A percentile compares a stretch with the other conserved stretches of the same genome.
phyloP scores from a whole-genome alignment of 2,888 invertebrate species.

The Cyclophora punctaria region DNA sequence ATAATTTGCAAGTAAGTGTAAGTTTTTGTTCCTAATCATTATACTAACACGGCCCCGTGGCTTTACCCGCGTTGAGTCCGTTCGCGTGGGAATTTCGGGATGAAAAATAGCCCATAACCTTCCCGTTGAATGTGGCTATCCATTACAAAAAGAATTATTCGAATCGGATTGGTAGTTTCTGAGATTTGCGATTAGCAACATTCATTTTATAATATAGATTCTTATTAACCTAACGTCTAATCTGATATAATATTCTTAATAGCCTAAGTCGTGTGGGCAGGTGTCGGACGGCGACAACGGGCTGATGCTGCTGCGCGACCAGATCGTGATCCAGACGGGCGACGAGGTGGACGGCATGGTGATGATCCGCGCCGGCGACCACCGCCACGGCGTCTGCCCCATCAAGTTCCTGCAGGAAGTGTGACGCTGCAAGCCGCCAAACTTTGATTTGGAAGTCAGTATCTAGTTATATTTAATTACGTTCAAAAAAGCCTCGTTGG shows the following conservation, averaged over 20 bases:
- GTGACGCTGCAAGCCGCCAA: slow-evolving; percentile 80
- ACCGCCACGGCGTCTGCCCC: slow-evolving; percentile 95
- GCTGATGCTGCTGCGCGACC: slow-evolving; percentile 88
- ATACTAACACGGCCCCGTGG: too few species aligned
- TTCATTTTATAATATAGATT: too few species aligned
- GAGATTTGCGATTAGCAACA: too few species aligned
- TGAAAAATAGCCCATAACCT: too few species aligned
- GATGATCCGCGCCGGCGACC: slow-evolving; percentile 93
- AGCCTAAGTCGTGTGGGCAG: slow-evolving; percentile 51
- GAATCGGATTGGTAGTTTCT: too few species aligned
- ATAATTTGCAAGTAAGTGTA: slow-evolving; percentile 59
- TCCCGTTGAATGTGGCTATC: too few species aligned
- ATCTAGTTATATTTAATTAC: background rate
- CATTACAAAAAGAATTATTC: too few species aligned
- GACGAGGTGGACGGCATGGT: slow-evolving; percentile 96
- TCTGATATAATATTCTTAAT: too few species aligned
- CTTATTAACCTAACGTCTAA: too few species aligned
- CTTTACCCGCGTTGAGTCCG: too few species aligned
- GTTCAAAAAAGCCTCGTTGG: too few species aligned
- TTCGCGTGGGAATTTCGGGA: too few species aligned
- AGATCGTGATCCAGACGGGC: slow-evolving; percentile 93
- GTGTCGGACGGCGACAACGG: slow-evolving; percentile 90
- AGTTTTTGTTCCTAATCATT: slow-evolving; percentile 1
- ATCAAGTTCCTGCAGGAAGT: slow-evolving; percentile 95
- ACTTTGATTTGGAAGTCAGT: slow-evolving; percentile 52